Evolutionary conservation across 2,797 vertebrate species (phyloP), one percentile per base, ranked within the genome.

Genomic region (Eulemur mongoz): DNA sequence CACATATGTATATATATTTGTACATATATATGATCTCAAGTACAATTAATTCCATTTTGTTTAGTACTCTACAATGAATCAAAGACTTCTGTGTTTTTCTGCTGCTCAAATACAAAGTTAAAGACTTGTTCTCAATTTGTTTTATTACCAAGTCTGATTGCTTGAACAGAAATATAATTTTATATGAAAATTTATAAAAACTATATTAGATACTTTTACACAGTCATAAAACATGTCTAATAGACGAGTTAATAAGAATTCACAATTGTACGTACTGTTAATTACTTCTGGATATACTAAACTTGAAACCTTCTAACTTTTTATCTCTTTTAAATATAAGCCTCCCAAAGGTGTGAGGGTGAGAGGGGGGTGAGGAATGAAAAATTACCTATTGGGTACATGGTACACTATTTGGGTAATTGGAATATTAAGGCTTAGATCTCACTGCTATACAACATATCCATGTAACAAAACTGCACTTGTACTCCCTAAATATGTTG

Each of bases 91-190:
- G n/a, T 65, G 30, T 65, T 72, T 87, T 90, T 40, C 27, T 90
- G 18, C 32, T 73, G 50, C 30, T 91, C 18, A 89, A 57, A 63
- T 43, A 76, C 12, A 89, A 87, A 83, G 14, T n/a, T 43, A 57
- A 38, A 18, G 13, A 23, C 57, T 35, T 63, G 40, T 79, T 45
- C 83, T 93, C 35, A 94, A 43, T 75, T 20, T 50, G 10, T 84
- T 84, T 90, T 75, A 96, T 88, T 90, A 83, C 18, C 38, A 80
- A 72, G 59, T 75, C 67, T 94, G 30, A 84, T 22, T 59, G 30
- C 9, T 14, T 45, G 52, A 79, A 45, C 11, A 80, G 35, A 91
- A 84, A 54, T 35, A 61, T 5, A 75, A 83, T 63, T 81, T 82
- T 54, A 94, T 40, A 30, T 18, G 54, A 87, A 93, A 83, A 73